Evolutionary conservation across 2,888 invertebrate genomes (phyloP).

Genomic region (Gryllus longicercus): DNA sequence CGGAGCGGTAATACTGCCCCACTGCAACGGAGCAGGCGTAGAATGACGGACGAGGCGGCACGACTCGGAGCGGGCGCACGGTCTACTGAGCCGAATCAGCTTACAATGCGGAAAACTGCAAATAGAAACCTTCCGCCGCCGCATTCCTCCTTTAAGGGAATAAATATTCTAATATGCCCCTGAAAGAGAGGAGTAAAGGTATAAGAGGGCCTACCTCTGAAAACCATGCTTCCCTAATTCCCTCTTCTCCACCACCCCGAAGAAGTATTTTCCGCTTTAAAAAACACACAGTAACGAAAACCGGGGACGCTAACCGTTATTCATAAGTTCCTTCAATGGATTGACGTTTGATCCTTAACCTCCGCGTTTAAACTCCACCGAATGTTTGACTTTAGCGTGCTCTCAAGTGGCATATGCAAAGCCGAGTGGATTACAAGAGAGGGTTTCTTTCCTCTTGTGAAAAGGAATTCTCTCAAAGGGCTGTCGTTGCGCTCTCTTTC

Average conservation of each 20-base stretch:
- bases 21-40: background rate
- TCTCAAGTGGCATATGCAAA: constrained; percentile 40
- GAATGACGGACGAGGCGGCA: background rate
- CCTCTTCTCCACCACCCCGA: constrained; percentile 29
- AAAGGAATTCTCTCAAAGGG: constrained; percentile 39
- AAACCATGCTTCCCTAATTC: constrained; percentile 32
- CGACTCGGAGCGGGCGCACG: background rate
- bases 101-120: constrained; percentile 30
- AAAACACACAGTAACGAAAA: constrained; percentile 33
- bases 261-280: constrained; percentile 33
- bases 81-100: constrained; percentile 23
- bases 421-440: constrained; percentile 38
- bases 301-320: constrained; percentile 34
- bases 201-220: constrained; percentile 27
- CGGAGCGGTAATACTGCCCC: constrained; percentile 12
- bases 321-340: constrained; percentile 38
- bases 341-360: constrained; percentile 38
- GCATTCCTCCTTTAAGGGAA: constrained; percentile 25
- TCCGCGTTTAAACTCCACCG: constrained; percentile 37
- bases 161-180: constrained; percentile 34
- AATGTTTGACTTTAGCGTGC: constrained; percentile 37
- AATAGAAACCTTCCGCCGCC: constrained; percentile 28
- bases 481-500: constrained; percentile 37
- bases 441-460: constrained; percentile 35
- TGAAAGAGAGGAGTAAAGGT: constrained; percentile 29